Evolutionary conservation across 2,113 vertebrate genomes (phyloP).

Genomic region (Ciconia maguari): DNA sequence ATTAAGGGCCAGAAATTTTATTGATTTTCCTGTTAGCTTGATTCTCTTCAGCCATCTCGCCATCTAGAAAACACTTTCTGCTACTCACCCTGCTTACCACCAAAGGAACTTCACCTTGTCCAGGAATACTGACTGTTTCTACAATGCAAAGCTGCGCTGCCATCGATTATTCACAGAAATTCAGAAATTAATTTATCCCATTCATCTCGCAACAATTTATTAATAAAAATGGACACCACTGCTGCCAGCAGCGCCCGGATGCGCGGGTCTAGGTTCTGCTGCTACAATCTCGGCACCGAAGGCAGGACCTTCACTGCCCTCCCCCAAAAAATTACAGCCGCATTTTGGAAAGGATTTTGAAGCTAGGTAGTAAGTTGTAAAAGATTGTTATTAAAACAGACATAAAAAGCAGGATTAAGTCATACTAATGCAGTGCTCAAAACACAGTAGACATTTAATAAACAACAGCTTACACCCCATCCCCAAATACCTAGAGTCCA

Average conservation of each 20-base stretch:
- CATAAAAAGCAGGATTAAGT: background rate
- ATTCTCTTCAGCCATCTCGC: background rate
- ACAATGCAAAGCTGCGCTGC: background rate
- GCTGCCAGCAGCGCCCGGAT: background rate
- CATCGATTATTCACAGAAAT: rapidly evolving
- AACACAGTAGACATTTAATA: background rate
- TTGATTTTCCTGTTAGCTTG: slow-evolving; percentile 2
- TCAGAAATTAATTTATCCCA: background rate
- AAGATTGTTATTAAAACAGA: background rate
- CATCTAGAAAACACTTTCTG: background rate
- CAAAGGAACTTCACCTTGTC: background rate
- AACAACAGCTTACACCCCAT: background rate
- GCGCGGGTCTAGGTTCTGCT: background rate
- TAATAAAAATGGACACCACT: background rate
- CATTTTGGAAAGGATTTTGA: background rate
- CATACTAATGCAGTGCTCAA: background rate
- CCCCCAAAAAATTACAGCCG: background rate
- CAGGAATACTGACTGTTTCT: background rate
- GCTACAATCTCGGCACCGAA: rapidly evolving
- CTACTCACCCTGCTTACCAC: background rate
- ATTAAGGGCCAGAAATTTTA: slow-evolving; percentile 7
- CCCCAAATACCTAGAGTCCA: background rate
- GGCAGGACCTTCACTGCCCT: background rate
- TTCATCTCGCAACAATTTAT: background rate
- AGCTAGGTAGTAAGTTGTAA: background rate